Base-by-base conservation (phyloP, 2,113 vertebrate species). In the Callionymus lyra region DNA sequence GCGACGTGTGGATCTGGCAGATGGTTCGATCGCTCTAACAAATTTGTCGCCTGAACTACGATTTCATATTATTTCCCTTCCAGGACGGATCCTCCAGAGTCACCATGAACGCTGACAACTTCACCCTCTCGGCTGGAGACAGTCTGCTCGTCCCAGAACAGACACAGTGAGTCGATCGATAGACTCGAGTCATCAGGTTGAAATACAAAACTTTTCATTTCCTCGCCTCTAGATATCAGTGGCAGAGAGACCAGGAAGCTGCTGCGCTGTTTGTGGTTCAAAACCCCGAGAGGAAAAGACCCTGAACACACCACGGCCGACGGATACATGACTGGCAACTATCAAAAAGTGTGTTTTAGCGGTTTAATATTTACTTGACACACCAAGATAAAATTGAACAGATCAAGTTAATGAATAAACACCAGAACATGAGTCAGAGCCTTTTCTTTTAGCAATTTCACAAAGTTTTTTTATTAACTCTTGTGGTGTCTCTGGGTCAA, bases 1-100 rank as follows among this genome's bases (percentile, higher is more conserved):
- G 80, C 1, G 91, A 97, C 47, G 56, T 76, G 47, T 98, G 94
- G 94, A 85, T 97, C 55, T 98, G 94, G 94, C 94, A 98, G 50
- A 62, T 91, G 89, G 94, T 89, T 83, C 1, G 82, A 50, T 27
- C 12, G 17, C 9, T 2, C 38, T 21, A 13, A 33, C 40, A 16
- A 13, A 15, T 18, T 18, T 16, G 18, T n/a, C 10, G n/a, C 21
- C 12, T 41, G 10, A 13, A 21, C 35, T n/a, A 36, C 34, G 33
- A 4, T 6, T 16, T 37, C 31, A 18, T 14, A 13, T 12, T 19
- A n/a, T 43, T 39, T 16, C 16, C 6, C 0, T 49, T 17, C 40
- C 66, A 98, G 94, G 92, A 96, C 53, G 91, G 92, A 12, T 77
- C 77, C 14, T 97, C 93, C 0, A 53, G 18, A 16, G 72, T 94